Evolutionary conservation across 2,797 vertebrate genomes (phyloP).

Genomic region (Myoxocephalus aenaeus): DNA sequence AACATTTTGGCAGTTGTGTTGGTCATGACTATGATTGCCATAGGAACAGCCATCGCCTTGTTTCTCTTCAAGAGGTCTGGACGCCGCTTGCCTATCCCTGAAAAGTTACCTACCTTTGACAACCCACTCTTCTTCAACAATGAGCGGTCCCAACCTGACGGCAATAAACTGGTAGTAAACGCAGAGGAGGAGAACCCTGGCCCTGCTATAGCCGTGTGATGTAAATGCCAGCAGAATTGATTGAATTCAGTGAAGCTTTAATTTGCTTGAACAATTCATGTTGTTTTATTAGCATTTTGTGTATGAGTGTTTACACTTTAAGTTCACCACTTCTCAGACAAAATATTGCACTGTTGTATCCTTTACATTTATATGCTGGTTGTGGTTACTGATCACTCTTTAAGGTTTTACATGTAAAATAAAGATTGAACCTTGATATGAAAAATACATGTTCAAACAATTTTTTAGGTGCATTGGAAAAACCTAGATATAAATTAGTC

Average conservation of each 20-base stretch:
- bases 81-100: not conserved
- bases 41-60: not conserved
- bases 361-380: not conserved
- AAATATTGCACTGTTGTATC: not conserved
- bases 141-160: constrained; percentile 1
- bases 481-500: too few relatives aligned
- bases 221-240: not conserved
- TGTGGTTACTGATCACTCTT: not conserved
- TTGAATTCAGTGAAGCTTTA: not conserved
- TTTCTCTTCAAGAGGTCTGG: constrained; percentile 44
- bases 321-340: not conserved
- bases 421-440: not conserved
- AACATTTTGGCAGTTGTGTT: not conserved
- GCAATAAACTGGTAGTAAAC: constrained; percentile 25
- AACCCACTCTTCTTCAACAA: constrained; percentile 58
- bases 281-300: not conserved
- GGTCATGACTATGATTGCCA: not conserved
- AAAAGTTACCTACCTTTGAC: constrained; percentile 41
- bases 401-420: not conserved
- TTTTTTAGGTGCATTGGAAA: too few relatives aligned
- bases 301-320: not conserved
- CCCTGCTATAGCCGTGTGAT: constrained; percentile 6
- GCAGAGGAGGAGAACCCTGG: constrained; percentile 36
- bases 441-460: too few relatives aligned
- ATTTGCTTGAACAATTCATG: not conserved